phyloP scores from a whole-genome alignment of 2,113 vertebrate genomes.

The Ellobius talpinus region DNA sequence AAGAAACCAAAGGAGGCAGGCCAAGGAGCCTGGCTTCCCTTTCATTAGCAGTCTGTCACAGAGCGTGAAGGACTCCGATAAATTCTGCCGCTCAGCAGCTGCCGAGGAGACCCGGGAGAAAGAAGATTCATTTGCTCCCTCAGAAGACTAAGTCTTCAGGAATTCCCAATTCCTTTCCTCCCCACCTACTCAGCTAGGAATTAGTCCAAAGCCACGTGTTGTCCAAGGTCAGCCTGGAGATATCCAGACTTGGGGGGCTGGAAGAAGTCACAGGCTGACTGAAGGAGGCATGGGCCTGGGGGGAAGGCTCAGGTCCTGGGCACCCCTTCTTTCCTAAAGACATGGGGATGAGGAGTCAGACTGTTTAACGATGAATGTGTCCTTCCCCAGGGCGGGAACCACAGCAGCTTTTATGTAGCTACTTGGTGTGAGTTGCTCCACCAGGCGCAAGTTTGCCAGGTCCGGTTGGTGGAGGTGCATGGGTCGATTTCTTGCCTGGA shows the following conservation, averaged over 20 bases:
- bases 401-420: neutral
- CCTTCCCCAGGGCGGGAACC: neutral
- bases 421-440: accelerated
- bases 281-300: neutral
- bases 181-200: constrained; percentile 52
- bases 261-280: neutral
- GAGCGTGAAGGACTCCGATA: constrained; percentile 84
- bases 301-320: neutral
- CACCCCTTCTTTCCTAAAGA: neutral
- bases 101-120: constrained; percentile 65
- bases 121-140: constrained; percentile 81
- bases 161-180: constrained; percentile 78
- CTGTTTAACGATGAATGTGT: neutral
- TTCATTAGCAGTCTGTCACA: constrained; percentile 86
- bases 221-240: constrained; percentile 19
- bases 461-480: neutral
- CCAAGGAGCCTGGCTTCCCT: constrained; percentile 70
- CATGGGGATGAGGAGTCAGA: neutral
- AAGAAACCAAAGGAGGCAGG: constrained; percentile 69
- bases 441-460: neutral
- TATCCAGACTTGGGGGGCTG: neutral
- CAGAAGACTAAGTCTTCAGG: constrained; percentile 77
- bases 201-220: constrained; percentile 75
- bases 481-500: neutral
- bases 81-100: constrained; percentile 86